Conservation (phyloP, 2,888 invertebrate genomes). For the Ochropacha duplaris region DNA sequence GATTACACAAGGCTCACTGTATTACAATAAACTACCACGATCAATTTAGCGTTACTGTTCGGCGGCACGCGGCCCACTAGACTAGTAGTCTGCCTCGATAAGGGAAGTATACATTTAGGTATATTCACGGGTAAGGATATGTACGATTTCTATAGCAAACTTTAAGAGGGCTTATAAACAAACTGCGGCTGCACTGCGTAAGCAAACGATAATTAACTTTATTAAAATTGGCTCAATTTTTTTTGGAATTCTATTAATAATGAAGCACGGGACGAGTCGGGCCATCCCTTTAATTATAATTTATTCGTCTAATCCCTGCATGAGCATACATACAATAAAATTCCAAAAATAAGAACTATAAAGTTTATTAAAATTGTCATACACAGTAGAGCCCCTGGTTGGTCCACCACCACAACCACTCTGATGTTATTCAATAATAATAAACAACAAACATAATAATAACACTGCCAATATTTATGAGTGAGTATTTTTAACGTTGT, state of each 20-base stretch:
- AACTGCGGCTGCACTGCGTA: constrained; percentile 24
- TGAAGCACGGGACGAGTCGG: no score
- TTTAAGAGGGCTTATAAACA: constrained; percentile 48
- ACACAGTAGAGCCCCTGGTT: constrained; percentile 33
- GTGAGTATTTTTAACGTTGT: constrained; percentile 74
- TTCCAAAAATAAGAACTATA: no score
- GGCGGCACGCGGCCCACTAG: constrained; percentile 45
- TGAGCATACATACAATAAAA: no score
- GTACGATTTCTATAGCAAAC: constrained; percentile 74
- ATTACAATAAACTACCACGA: constrained; percentile 61
- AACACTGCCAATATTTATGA: constrained; percentile 64
- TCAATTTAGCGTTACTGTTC: constrained; percentile 48
- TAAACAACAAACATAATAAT: constrained; percentile 55
- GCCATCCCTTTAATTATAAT: no score
- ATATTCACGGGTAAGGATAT: constrained; percentile 76
- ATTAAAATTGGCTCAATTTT: no score
- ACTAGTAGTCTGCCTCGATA: constrained; percentile 55
- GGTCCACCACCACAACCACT: constrained; percentile 73
- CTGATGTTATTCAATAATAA: constrained; percentile 52
- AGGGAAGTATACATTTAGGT: constrained; percentile 53
- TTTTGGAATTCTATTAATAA: no score
- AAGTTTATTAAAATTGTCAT: no score
- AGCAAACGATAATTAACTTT: no score
- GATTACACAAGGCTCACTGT: constrained; percentile 80
- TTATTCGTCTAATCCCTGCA: no score